These are phyloP conservation scores for Papilio demoleus DNA, from an alignment of 2,888 invertebrate species.

Conservation along the genomic window DNA sequence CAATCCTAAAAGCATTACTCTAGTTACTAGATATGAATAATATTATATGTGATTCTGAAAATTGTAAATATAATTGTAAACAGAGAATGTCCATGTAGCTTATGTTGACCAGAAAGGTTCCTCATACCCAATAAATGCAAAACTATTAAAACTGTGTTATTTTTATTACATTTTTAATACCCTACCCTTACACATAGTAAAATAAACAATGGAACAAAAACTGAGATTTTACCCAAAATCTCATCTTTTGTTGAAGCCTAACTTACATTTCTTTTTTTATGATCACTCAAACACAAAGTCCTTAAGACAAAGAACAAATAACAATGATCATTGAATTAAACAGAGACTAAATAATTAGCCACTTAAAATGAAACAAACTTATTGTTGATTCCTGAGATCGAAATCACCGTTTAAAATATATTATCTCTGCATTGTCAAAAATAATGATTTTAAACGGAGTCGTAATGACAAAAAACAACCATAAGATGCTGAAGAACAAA, in stretches of 20 bases:
- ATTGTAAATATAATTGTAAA: constrained; percentile 82
- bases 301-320: not conserved
- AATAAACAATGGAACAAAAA: not conserved
- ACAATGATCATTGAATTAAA: constrained; percentile 6
- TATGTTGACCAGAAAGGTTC: constrained; percentile 84
- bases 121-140: constrained; percentile 84
- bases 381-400: too few species aligned
- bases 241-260: not conserved
- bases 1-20: constrained; percentile 70
- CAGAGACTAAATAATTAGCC: constrained; percentile 5
- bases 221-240: not conserved
- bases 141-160: constrained; percentile 71
- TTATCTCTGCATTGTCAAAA: too few species aligned
- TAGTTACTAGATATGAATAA: constrained; percentile 74
- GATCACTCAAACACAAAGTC: not conserved
- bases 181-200: not conserved
- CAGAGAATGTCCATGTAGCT: constrained; percentile 82
- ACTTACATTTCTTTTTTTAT: not conserved
- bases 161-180: constrained; percentile 46
- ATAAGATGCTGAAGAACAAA: not conserved
- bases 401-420: too few species aligned
- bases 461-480: too few species aligned
- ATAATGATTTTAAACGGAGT: too few species aligned
- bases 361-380: constrained; percentile 7
- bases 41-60: constrained; percentile 76